A percentile compares a stretch with the other conserved stretches of the same genome.
Evolutionary conservation across 2,797 vertebrate genomes (phyloP).

Genomic region (Diceros bicornis): DNA sequence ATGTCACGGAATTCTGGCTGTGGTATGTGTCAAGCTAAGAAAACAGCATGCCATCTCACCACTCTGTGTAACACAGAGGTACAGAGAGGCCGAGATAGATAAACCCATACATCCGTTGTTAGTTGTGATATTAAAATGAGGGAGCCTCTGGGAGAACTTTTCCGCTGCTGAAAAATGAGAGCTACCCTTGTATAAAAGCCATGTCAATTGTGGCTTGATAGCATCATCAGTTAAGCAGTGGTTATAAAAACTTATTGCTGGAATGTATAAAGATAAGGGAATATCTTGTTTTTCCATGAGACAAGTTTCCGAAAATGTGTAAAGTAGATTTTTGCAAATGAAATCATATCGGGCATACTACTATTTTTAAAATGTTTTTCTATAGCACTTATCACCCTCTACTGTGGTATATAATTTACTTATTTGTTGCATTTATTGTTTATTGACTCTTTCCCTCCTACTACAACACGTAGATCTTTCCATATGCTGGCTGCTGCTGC

Average conservation of each 20-base stretch:
- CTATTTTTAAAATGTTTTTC: neutral
- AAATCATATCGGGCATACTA: neutral
- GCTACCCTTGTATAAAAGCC: neutral
- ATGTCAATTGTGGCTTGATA: neutral
- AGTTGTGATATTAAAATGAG: constrained; percentile 11
- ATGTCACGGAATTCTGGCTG: constrained; percentile 72
- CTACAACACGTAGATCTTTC: neutral
- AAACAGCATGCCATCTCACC: constrained; percentile 42
- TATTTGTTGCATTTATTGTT: neutral
- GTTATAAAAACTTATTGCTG: neutral
- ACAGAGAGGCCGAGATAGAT: neutral
- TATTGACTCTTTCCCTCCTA: neutral
- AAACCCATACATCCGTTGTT: neutral
- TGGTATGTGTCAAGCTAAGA: constrained; percentile 29
- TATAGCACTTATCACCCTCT: neutral
- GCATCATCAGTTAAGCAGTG: neutral
- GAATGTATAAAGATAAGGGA: neutral
- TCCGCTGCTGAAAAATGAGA: neutral
- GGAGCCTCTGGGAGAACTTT: neutral
- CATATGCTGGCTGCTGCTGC: too few relatives aligned
- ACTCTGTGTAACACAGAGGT: neutral
- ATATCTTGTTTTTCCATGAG: neutral
- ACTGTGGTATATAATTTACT: neutral
- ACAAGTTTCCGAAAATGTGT: neutral
- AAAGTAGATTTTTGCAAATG: neutral